phyloP scores from a whole-genome alignment of 2,888 invertebrate genomes.

The Sarcophaga carnaria region DNA sequence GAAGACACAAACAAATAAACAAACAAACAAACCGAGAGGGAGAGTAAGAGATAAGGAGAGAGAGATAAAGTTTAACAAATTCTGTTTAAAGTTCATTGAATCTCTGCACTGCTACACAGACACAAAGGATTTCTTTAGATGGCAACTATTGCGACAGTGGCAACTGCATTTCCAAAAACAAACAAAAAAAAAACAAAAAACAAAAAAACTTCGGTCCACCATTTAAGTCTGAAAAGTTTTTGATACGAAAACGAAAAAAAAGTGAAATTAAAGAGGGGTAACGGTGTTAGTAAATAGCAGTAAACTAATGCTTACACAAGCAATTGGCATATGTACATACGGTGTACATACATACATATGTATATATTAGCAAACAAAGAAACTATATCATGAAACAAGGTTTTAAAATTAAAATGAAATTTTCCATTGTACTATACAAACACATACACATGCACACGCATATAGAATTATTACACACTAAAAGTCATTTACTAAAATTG shows the following conservation, averaged over 20 bases:
- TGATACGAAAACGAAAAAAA: slow-evolving; percentile 6
- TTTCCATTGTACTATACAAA: not conserved
- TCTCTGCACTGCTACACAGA: not conserved
- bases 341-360: not conserved
- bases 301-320: not conserved
- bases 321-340: not conserved
- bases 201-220: slow-evolving; percentile 28
- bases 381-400: not conserved
- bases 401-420: slow-evolving; percentile 26
- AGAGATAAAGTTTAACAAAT: slow-evolving; percentile 25
- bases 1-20: too few species aligned
- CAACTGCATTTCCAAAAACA: not conserved
- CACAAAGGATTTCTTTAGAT: slow-evolving; percentile 43
- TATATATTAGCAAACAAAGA: slow-evolving; percentile 1
- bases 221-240: slow-evolving; percentile 65
- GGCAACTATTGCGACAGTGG: slow-evolving; percentile 37
- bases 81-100: slow-evolving; percentile 64
- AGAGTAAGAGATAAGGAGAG: not conserved
- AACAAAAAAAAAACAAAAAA: not conserved
- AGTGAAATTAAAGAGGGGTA: not conserved
- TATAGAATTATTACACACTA: not conserved
- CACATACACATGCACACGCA: not conserved
- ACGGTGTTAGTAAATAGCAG: not conserved
- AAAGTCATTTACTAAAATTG: not conserved
- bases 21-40: too few species aligned